These are phyloP conservation scores for Catharus minimus DNA, from an alignment of 2,113 vertebrate genomes.

Conservation along the genomic window DNA sequence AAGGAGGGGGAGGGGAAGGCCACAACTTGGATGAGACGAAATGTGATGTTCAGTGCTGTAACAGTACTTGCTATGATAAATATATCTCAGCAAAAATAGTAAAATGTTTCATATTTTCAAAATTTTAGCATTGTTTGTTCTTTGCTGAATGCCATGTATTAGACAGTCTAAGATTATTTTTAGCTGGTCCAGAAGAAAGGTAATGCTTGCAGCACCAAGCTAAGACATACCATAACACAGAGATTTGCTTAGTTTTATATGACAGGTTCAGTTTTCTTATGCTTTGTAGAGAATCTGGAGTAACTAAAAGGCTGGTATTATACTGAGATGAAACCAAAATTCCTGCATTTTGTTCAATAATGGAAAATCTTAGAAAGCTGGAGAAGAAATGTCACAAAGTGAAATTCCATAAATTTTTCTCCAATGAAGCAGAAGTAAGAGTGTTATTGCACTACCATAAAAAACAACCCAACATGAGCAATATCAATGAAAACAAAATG, in stretches of 20 bases:
- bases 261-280: background rate
- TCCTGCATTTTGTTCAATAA: background rate
- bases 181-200: background rate
- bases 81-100: background rate
- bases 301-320: background rate
- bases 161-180: background rate
- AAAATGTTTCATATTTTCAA: background rate
- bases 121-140: background rate
- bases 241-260: background rate
- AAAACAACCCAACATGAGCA: background rate
- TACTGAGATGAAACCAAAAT: background rate
- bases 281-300: background rate
- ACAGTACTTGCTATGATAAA: background rate
- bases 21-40: background rate
- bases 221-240: background rate
- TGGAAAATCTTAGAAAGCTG: background rate
- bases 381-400: background rate
- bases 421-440: background rate
- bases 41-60: background rate
- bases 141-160: background rate
- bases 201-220: background rate
- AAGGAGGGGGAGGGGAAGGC: conserved; percentile 9
- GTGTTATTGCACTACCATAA: background rate
- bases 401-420: background rate
- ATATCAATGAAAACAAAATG: background rate